phyloP scores from a whole-genome alignment of 2,113 vertebrate species.

The Rutilus rutilus region DNA sequence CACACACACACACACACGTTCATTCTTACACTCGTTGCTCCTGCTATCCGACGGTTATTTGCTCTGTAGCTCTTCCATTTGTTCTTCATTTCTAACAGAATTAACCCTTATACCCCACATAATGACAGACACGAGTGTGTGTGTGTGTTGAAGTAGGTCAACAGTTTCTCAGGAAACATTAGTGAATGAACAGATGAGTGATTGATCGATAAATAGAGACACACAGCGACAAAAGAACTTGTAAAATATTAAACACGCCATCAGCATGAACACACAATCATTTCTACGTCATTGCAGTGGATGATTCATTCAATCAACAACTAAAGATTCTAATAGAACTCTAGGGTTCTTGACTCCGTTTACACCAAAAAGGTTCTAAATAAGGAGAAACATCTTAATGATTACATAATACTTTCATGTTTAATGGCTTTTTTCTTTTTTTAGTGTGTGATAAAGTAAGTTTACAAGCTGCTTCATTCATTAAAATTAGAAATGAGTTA shows the following conservation, averaged over 20 bases:
- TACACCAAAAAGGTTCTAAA: too few relatives aligned
- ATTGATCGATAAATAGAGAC: background rate
- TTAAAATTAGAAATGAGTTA: too few relatives aligned
- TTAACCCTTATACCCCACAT: background rate
- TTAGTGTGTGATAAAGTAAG: too few relatives aligned
- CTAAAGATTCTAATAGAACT: too few relatives aligned
- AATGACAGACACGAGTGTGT: background rate
- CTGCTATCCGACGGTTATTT: background rate
- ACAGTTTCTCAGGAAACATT: background rate
- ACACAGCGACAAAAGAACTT: background rate
- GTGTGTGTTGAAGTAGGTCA: background rate
- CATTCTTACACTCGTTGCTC: background rate
- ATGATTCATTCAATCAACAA: background rate
- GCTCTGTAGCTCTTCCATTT: background rate
- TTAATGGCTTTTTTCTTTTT: too few relatives aligned
- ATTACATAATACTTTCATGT: too few relatives aligned
- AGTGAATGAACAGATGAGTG: background rate
- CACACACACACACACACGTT: too few relatives aligned
- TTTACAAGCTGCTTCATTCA: too few relatives aligned
- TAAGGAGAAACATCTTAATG: too few relatives aligned
- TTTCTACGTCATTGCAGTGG: background rate
- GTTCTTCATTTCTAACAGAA: background rate
- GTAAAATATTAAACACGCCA: background rate
- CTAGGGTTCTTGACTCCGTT: too few relatives aligned
- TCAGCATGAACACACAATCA: background rate